phyloP scores from a whole-genome alignment of 2,888 invertebrate genomes.

The Anorthoa munda region DNA sequence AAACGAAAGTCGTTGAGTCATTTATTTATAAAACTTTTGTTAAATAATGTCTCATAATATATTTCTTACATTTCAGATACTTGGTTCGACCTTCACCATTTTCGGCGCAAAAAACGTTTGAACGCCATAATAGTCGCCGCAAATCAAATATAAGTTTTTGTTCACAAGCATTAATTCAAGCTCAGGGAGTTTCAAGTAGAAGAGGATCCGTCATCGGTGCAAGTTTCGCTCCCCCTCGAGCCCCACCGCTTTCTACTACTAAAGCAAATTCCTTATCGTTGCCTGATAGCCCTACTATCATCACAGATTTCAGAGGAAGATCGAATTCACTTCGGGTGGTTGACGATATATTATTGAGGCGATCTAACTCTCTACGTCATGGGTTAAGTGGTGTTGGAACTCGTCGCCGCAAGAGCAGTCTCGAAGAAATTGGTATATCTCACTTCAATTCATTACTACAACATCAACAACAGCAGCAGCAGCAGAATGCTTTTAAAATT shows the following conservation, averaged over 20 bases:
- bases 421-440: conserved; percentile 96
- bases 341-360: conserved; percentile 95
- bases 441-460: conserved; percentile 94
- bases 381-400: conserved; percentile 93
- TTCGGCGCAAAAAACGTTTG: conserved; percentile 98
- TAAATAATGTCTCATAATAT: conserved; percentile 8
- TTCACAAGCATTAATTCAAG: conserved; percentile 93
- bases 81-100: conserved; percentile 98
- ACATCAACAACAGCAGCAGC: conserved; percentile 89
- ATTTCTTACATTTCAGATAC: conserved; percentile 92
- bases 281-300: conserved; percentile 96
- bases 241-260: conserved; percentile 95
- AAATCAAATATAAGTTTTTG: conserved; percentile 98
- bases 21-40: neutral
- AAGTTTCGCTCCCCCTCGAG: conserved; percentile 92
- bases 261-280: conserved; percentile 97
- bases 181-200: conserved; percentile 90
- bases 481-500: conserved; percentile 95
- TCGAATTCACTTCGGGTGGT: conserved; percentile 97
- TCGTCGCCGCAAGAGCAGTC: conserved; percentile 95
- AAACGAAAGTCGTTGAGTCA: neutral
- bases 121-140: conserved; percentile 96
- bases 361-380: conserved; percentile 96
- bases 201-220: conserved; percentile 93
- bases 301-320: conserved; percentile 94